Base-by-base conservation (phyloP, 2,113 vertebrate genomes). In the Coregonus clupeaformis region DNA sequence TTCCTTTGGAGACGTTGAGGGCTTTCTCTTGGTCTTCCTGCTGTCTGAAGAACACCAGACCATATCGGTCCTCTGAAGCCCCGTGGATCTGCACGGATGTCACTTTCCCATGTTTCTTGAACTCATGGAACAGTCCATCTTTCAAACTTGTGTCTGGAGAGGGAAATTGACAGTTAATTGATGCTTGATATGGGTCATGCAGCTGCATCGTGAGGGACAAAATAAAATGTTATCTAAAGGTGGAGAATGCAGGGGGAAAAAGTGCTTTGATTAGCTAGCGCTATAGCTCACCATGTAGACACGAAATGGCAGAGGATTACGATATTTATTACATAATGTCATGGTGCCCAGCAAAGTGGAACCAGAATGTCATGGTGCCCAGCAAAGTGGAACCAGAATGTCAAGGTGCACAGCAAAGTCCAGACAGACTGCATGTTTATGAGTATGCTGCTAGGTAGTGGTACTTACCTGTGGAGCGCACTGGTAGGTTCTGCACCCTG, bases 11-110 rank as follows among this genome's bases (percentile, higher is more conserved):
- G 70, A 97, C 96, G 77, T 93, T 95, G 3, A 98, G 89, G 25
- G 98, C 97, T 87, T 99, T 99, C 79, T 98, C 97, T 91, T 98
- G 98, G 91, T 99, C 98, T 88, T 99, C 98, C 91, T 98, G 96
- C 81, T 99, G 98, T n/a, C 98, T 95, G 80, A 99, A 99, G 91
- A 99, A 99, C 20, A 99, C 97, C 69, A 99, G 93, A 9, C 98
- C 98, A 25, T 98, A 99, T 11, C 98, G 95, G 22, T 98, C 97
- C 87, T 99, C 98, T 3, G 94, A 97, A 25, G 96, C 92, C 6
- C 98, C 98, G 0, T 99, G 98, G 80, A 99, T 99, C 90, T 99
- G 98, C 71, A 99, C 98, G 0, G 98, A 99, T 0, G 98, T 99
- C 87, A 99, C 98, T 90, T 99, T 99, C 30, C 98, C 98, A 22